phyloP scores from a whole-genome alignment of 2,888 invertebrate species.

The Sceliomorpha sp. region DNA sequence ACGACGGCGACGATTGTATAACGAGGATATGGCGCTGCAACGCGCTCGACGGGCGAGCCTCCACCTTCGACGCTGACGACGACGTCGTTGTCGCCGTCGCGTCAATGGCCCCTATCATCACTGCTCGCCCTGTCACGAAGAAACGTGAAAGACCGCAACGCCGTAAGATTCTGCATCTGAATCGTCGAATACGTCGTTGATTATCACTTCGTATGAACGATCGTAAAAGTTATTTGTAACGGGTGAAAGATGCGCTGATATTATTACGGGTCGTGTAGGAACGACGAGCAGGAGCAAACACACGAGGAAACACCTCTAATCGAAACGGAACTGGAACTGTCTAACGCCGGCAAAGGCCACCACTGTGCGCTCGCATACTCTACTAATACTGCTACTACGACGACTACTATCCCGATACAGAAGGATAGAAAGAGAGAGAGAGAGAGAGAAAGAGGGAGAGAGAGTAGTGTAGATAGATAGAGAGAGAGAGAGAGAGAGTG shows the following conservation, averaged over 20 bases:
- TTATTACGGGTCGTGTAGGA: slow-evolving; percentile 21
- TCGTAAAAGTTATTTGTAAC: too few species aligned
- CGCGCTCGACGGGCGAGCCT: slow-evolving; percentile 59
- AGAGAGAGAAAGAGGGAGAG: neutral
- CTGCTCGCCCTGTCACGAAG: slow-evolving; percentile 42
- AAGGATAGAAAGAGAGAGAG: neutral
- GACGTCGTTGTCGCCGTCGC: slow-evolving; percentile 57
- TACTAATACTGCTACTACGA: slow-evolving; percentile 54
- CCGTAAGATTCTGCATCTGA: too few species aligned
- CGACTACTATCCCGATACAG: too few species aligned
- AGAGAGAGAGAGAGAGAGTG: neutral
- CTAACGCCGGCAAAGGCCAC: slow-evolving; percentile 64
- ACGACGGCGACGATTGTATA: too few species aligned
- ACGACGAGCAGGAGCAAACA: slow-evolving; percentile 27
- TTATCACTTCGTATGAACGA: too few species aligned
- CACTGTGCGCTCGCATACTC: slow-evolving; percentile 65
- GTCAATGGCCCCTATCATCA: slow-evolving; percentile 66
- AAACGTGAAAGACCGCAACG: too few species aligned
- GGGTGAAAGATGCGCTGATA: too few species aligned
- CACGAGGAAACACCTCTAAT: slow-evolving; percentile 63
- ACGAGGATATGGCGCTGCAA: slow-evolving; percentile 47
- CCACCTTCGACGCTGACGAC: slow-evolving; percentile 46
- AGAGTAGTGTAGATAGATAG: too few species aligned
- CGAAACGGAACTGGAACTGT: slow-evolving; percentile 70
- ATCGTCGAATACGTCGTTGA: slow-evolving; percentile 4